These are phyloP conservation scores for Pandion haliaetus DNA, from an alignment of 2,113 vertebrate genomes.

Conservation along the genomic window DNA sequence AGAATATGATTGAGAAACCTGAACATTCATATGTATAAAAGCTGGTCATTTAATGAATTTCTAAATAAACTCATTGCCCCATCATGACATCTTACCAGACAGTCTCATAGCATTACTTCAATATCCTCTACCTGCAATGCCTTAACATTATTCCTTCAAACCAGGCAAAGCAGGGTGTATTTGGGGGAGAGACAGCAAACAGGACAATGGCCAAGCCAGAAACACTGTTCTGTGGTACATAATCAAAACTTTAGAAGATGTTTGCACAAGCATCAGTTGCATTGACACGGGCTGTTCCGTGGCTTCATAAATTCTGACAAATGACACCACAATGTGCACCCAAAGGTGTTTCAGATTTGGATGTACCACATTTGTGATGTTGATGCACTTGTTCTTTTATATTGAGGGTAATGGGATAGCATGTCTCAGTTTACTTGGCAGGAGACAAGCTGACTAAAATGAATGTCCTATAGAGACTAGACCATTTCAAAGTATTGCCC, in stretches of 20 bases:
- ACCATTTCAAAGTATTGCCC: not conserved
- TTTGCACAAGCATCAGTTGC: not conserved
- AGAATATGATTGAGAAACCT: not conserved
- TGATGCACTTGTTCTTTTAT: rapidly evolving
- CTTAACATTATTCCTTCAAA: not conserved
- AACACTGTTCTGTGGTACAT: not conserved
- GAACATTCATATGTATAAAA: not conserved
- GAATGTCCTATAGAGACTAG: not conserved
- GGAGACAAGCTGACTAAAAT: not conserved
- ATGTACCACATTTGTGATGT: not conserved
- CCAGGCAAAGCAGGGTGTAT: not conserved
- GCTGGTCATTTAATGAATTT: not conserved
- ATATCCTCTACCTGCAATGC: not conserved
- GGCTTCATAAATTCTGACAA: not conserved
- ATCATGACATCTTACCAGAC: not conserved
- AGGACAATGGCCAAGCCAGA: not conserved
- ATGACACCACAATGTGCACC: not conserved
- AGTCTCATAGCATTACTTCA: not conserved
- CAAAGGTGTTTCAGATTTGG: not conserved
- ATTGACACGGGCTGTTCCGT: rapidly evolving
- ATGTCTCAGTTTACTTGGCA: not conserved
- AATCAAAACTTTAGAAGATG: not conserved
- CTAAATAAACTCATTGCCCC: not conserved
- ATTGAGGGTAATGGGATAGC: not conserved
- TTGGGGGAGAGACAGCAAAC: rapidly evolving